Base-by-base conservation (phyloP, 2,888 invertebrate species). In the Cephus pygmeus region DNA sequence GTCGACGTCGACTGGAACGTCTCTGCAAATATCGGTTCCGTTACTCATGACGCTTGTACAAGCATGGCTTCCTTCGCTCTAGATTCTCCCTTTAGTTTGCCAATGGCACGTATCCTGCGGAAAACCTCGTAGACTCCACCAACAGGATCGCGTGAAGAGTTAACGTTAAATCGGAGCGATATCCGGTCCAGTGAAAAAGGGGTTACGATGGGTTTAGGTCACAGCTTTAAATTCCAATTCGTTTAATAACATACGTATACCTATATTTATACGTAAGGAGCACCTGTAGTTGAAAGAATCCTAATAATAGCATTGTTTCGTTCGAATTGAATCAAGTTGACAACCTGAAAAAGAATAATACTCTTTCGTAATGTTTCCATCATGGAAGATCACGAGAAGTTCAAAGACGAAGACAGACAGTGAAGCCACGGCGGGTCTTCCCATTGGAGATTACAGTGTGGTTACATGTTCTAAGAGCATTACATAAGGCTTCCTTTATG, bases 401-500 rank as follows among this genome's bases (percentile, higher is more conserved):
- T 82, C 81, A 83, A 85, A 83, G 85, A 86, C 83, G 81, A 84
- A 84, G 83, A 82, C 82, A 85, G 86, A 82, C 82, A 82, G 84
- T n/a, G 56, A 56, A 56, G 81, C 78, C 83, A 71, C 81, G 79
- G 79, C 88, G 83, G 87, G 89, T 87, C 89, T 90, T 90, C 89
- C 84, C 81, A 82, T 79, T 82, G 79, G 83, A 88, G 88, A 88
- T 90, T 90, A 90, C 84, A 84, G 81, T 82, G 81, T 81, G 80
- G 86, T 87, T 87, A 87, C 86, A 83, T 81, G 31, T 34, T 80
- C 82, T 90, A 89, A 88, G 87, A 89, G 85, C 85, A 87, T 88
- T 88, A 88, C 79, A 79, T 82, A 85, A 80, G 90, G 88, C 87
- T 90, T 78, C 79, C 68, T 78, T n/a, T 40, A 75, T 56, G 15